Base-by-base conservation (phyloP, 1,140 invertebrate species). In the Temnothorax curvispinosus region DNA sequence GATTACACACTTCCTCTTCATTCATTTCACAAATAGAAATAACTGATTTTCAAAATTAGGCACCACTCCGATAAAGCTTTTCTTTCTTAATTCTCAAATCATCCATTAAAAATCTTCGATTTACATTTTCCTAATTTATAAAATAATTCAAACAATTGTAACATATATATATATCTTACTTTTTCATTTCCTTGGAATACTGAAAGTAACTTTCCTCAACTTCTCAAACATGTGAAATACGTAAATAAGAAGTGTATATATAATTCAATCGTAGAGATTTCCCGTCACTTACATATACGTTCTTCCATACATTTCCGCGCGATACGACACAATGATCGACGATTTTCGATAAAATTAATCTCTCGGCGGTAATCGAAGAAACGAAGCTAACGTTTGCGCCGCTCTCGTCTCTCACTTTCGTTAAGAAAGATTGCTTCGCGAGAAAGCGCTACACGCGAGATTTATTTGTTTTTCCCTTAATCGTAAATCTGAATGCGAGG, bases 361-460 rank as follows among this genome's bases (percentile, higher is more conserved):
- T 60, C 38, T 35, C 50, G 50, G 11, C 47, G 21, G 44, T 35
- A 74, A 84, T 84, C 69, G 27, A 84, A 50, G 54, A 75, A n/a
- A 15, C 67, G 27, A 72, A 74, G 80, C 8, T 38, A 35, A 84
- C 52, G 38, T 35, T 35, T 18, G 35, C 41, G 32, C 56, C 13
- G 3, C 69, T 38, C 69, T 38, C 80, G 69, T 84, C 44, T 84
- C 44, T 60, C 47, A 38, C 62, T 58, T 82, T 74, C 65, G 52
- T 74, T 74, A 38, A 74, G 80, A 60, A 82, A 65, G 7, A 74
- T 60, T 44, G 27, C 18, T 75, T 84, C 41, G 80, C 69, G 69
- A 74, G 41, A 38, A 60, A 82, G n/a, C 15, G 35, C 41, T 41
- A 41, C 3, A 21, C 62, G 13, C 52, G 50, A 27, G 35, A 72